Base-by-base conservation (phyloP, 1,140 invertebrate genomes). In the Agrypnia vestita region DNA sequence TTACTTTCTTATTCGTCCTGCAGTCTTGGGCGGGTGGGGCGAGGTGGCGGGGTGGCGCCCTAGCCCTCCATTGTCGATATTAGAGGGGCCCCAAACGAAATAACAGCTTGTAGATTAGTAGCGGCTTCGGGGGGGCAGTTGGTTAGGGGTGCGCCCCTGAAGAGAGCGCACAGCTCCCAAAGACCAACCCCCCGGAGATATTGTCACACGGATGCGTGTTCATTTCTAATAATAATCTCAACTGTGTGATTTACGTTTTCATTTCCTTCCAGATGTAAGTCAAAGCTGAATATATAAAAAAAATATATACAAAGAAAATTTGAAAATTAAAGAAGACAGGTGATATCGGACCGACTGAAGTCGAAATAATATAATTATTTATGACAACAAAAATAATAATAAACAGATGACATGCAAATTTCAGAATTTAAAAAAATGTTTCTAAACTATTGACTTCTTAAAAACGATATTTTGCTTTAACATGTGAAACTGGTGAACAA, bases 71-170 rank as follows among this genome's bases (percentile, higher is more conserved):
- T 82, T 82, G 77, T 79, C 81, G 75, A 82, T 82, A 82, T 82
- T 78, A 78, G 25, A 77, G 79, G 79, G 61, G 12, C 77, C 25
- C 76, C 81, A 69, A 82, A 73, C 73, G 78, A 82, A 82, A 82
- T 82, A 82, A 82, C 81, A 77, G 77, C 77, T 74, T 67, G 75
- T 82, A 79, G 80, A 82, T 82, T 82, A 82, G 72, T 55, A 35
- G 71, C 51, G 67, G 80, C 47, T 75, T 71, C 76, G 61, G 44
- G 56, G 56, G 51, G 69, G 49, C 17, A 46, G 61, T 56, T 43
- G 61, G 53, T 19, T 19, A 15, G 64, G 67, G 61, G 10, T 25
- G 53, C 43, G 25, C 25, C 25, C 6, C 6, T 3, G 6, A 35
- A 35, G 25, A 35, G 25, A 35, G 25, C 1, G 25, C 12, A 13